Conservation (phyloP, 2,888 invertebrate species). For the Ennomos quercinarius region DNA sequence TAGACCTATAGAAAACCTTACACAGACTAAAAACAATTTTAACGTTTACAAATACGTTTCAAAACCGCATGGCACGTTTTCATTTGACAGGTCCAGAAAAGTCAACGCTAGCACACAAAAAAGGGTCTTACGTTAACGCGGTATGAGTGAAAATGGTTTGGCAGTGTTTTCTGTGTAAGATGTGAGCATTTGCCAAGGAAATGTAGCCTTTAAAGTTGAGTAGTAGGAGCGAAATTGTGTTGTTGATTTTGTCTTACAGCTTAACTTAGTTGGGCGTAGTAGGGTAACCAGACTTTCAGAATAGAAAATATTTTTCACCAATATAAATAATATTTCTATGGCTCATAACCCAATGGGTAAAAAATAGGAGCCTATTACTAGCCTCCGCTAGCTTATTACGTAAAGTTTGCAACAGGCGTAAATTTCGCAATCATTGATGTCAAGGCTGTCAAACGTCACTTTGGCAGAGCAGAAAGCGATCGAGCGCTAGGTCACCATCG, state of each 20-base stretch:
- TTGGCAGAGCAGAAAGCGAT: no score
- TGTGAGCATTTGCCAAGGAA: conserved; percentile 6
- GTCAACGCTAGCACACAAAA: neutral
- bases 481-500: no score
- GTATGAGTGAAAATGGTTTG: neutral
- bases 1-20: neutral
- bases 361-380: no score
- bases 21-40: neutral
- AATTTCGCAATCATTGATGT: no score
- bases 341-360: no score
- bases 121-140: neutral
- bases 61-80: neutral
- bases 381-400: no score
- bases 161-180: neutral
- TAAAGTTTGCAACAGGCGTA: no score
- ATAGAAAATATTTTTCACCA: no score
- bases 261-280: neutral
- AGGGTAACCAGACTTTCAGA: neutral
- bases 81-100: neutral
- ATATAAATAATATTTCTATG: no score
- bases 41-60: neutral
- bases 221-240: conserved; percentile 5
- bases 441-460: no score
- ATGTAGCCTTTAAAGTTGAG: conserved; percentile 4
- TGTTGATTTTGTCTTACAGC: conserved; percentile 2